Evolutionary conservation across 1,140 invertebrate species (phyloP).

Genomic region (Prorops nasuta): DNA sequence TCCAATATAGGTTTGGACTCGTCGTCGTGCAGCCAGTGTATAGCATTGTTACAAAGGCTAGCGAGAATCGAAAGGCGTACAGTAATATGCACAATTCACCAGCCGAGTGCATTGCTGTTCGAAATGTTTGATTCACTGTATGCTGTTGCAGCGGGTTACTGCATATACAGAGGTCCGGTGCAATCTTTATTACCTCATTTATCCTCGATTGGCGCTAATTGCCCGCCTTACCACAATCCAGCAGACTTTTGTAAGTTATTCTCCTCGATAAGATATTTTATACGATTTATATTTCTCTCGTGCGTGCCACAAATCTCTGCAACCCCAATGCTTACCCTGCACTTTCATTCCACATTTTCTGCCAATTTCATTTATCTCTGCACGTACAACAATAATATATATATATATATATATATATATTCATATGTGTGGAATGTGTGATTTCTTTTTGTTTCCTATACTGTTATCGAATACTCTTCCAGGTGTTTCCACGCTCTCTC

Average conservation of each 20-base stretch:
- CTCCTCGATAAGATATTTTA: not conserved
- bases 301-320: not conserved
- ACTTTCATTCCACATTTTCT: too few species aligned
- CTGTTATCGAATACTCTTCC: too few species aligned
- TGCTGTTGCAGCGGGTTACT: conserved; percentile 82
- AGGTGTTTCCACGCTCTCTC: too few species aligned
- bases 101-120: conserved; percentile 91
- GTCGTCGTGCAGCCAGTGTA: conserved; percentile 84
- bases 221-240: conserved; percentile 93
- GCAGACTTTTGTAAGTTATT: conserved; percentile 83
- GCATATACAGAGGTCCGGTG: conserved; percentile 83
- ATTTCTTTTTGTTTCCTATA: too few species aligned
- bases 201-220: conserved; percentile 71
- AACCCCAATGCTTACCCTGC: too few species aligned
- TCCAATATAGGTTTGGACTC: conserved; percentile 81
- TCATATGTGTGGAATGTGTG: too few species aligned
- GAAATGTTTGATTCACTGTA: conserved; percentile 96
- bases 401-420: not conserved
- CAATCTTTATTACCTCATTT: conserved; percentile 80
- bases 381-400: not conserved
- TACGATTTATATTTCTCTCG: not conserved
- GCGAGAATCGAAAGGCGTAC: conserved; percentile 81
- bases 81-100: conserved; percentile 94
- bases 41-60: conserved; percentile 76
- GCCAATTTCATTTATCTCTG: too few species aligned